phyloP scores from a whole-genome alignment of 2,888 invertebrate genomes.

The Zootermopsis nevadensis region DNA sequence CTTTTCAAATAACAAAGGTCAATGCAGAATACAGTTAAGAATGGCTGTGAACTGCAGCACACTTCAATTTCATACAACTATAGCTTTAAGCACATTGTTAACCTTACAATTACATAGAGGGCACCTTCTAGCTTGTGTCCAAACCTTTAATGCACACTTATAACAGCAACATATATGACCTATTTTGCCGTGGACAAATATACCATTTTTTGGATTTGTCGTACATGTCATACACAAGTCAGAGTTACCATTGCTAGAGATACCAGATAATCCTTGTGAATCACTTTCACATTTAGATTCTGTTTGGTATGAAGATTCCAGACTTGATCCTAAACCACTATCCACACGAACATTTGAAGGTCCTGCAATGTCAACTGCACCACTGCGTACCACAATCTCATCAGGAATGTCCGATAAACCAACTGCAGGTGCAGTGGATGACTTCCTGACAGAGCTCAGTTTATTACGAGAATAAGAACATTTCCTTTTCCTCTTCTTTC shows the following conservation, averaged over 20 bases:
- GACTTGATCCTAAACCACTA: constrained; percentile 36
- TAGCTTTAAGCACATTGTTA: constrained; percentile 29
- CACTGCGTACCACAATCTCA: not conserved
- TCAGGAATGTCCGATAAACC: not conserved
- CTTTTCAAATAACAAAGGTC: too few species aligned
- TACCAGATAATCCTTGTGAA: not conserved
- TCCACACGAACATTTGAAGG: not conserved
- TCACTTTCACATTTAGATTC: not conserved
- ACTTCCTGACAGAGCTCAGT: not conserved
- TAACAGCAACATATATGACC: constrained; percentile 79
- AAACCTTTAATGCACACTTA: constrained; percentile 74
- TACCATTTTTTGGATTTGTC: constrained; percentile 72
- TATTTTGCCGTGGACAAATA: constrained; percentile 74
- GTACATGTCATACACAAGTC: constrained; percentile 72
- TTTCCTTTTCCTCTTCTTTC: constrained; percentile 5
- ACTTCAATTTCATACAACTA: constrained; percentile 15
- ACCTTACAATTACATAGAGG: constrained; percentile 74
- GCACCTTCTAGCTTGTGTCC: constrained; percentile 72
- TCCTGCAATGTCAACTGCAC: not conserved
- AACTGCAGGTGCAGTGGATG: constrained; percentile 7
- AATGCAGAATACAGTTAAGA: too few species aligned
- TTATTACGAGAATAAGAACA: not conserved
- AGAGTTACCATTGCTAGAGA: not conserved
- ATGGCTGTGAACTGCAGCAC: too few species aligned
- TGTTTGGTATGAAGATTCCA: not conserved